phyloP scores from a whole-genome alignment of 2,113 vertebrate genomes.

The Grammomys surdaster region DNA sequence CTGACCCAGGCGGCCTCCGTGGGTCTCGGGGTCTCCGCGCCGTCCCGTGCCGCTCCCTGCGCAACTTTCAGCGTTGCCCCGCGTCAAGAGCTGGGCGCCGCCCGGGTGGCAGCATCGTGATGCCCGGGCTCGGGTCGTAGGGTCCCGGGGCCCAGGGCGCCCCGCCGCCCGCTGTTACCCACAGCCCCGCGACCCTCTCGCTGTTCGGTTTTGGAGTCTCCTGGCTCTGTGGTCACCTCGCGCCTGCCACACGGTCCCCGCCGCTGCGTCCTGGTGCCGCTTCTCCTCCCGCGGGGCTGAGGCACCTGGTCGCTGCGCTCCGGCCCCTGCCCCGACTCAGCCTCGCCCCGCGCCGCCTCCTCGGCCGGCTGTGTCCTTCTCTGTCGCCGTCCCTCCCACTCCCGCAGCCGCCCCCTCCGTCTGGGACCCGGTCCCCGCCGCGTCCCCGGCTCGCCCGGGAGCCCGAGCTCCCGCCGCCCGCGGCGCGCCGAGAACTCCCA shows the following conservation, averaged over 20 bases:
- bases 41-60: constrained; percentile 66
- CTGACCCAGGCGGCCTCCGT: not conserved
- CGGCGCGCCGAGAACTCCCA: constrained; percentile 89
- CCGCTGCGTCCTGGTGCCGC: not conserved
- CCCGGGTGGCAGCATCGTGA: constrained; percentile 70
- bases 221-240: not conserved
- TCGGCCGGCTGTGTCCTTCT: constrained; percentile 69
- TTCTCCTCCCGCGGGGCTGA: constrained; percentile 68
- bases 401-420: constrained; percentile 78
- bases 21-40: constrained; percentile 6
- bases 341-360: constrained; percentile 8
- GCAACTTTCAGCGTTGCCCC: constrained; percentile 78
- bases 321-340: constrained; percentile 67
- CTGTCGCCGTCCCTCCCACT: constrained; percentile 79
- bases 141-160: constrained; percentile 60
- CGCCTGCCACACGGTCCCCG: not conserved
- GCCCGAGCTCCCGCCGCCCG: constrained; percentile 80
- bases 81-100: constrained; percentile 69
- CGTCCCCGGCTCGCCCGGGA: constrained; percentile 74
- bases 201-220: not conserved
- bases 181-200: not conserved
- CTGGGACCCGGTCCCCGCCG: constrained; percentile 73
- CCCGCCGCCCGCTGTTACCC: not conserved
- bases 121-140: constrained; percentile 61
- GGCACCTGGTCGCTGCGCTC: constrained; percentile 36